Evolutionary conservation across 2,888 invertebrate species (phyloP).

Genomic region (Stomorhina lunata): DNA sequence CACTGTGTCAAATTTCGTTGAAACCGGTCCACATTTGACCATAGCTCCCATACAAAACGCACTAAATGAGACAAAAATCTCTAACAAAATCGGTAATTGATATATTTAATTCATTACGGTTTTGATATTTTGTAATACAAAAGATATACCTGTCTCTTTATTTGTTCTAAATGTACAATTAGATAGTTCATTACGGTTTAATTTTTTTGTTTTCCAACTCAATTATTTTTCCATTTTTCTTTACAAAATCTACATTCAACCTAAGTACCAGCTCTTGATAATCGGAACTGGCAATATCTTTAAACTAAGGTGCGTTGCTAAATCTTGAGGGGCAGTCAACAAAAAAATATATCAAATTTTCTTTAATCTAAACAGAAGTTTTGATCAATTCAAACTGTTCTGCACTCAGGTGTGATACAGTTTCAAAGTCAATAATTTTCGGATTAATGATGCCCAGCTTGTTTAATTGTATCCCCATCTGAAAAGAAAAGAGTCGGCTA

Average conservation of each 20-base stretch:
- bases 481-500: conserved; percentile 15
- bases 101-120: conserved; percentile 34
- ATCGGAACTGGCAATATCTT: conserved; percentile 29
- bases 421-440: conserved; percentile 35
- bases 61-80: no score
- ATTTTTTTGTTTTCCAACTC: conserved; percentile 2
- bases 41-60: no score
- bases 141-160: conserved; percentile 17
- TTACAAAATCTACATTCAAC: not conserved
- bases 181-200: conserved; percentile 16
- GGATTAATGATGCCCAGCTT: conserved; percentile 22
- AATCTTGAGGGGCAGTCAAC: conserved; percentile 18
- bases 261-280: conserved; percentile 28
- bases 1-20: no score
- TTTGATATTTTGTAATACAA: conserved; percentile 15
- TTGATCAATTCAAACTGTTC: conserved; percentile 36
- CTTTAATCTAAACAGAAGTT: conserved; percentile 31
- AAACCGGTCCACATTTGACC: no score
- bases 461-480: conserved; percentile 28
- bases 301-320: conserved; percentile 20
- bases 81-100: conserved; percentile 7
- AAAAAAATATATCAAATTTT: conserved; percentile 30
- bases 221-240: conserved; percentile 22
- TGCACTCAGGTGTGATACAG: conserved; percentile 32
- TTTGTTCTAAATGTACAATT: conserved; percentile 29